Base-by-base conservation (phyloP, 1,140 invertebrate genomes). In the Drosophila santomea region DNA sequence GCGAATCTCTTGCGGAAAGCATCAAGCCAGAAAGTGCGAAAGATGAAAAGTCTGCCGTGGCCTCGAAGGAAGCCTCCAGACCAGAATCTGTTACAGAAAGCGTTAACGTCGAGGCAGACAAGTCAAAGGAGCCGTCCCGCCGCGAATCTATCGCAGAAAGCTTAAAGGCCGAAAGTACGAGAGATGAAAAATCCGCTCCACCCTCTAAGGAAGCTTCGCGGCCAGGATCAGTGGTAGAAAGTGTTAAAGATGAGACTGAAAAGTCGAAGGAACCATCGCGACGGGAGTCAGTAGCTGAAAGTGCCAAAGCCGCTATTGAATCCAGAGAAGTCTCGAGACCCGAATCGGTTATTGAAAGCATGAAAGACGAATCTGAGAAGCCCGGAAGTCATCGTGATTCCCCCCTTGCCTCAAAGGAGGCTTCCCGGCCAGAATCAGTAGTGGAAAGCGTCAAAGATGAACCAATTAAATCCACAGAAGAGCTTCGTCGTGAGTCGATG, bases 51-150 rank as follows among this genome's bases (percentile, higher is more conserved):
- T 14, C 11, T 4, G 38, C 38, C 14, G 4, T 14, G 38, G 38
- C 38, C 2, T 61, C 48, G 2, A 80, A 91, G 39, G 79, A 88
- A 28, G 15, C 64, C 2, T 74, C 82, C 4, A 54, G 76, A 17
- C 83, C 78, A 0, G 69, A 59, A n/a, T 91, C 51, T 2, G 35
- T 60, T 2, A 17, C 15, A 12, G 51, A 38, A 62, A 63, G 54
- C 25, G 6, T 32, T 2, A 59, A 59, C 84, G 4, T 63, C 36
- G 52, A 52, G 14, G 14, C 38, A 14, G 38, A 39, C 4, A 39
- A 14, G 71, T 57, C 55, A 4, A 32, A 32, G n/a, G 47, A 50
- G 14, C 14, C 8, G 3, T 50, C 47, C 12, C 47, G 12, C 1
- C 15, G 12, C 5, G 61, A 10, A 74, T 52, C 50, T 0, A 12